These are phyloP conservation scores for Pampusana beccarii DNA, from an alignment of 2,113 vertebrate species.

Conservation along the genomic window DNA sequence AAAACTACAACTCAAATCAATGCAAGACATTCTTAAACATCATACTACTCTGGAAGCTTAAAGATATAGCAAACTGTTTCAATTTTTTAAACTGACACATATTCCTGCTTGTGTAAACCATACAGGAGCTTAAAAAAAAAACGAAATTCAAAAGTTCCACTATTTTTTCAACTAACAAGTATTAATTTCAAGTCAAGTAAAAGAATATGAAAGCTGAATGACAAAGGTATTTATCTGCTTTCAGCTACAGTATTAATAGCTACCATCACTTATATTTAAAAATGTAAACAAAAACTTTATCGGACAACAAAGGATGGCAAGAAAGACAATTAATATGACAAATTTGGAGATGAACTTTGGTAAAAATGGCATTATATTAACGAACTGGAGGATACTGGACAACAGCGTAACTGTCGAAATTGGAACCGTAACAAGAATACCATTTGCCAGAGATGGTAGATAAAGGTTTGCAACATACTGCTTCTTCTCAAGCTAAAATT, in stretches of 20 bases:
- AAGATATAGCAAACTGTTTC: background rate
- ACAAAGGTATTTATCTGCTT: background rate
- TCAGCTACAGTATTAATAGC: background rate
- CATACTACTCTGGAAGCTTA: background rate
- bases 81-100: background rate
- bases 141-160: background rate
- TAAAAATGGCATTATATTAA: background rate
- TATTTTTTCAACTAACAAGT: background rate
- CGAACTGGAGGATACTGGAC: background rate
- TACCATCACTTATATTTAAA: background rate
- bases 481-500: background rate
- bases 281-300: background rate
- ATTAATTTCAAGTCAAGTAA: background rate
- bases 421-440: background rate
- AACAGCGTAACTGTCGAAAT: background rate
- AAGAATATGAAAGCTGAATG: background rate
- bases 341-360: background rate
- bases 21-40: background rate
- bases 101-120: background rate
- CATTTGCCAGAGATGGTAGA: background rate
- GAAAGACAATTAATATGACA: background rate
- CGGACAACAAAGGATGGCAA: background rate
- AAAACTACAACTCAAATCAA: background rate
- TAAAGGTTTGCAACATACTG: background rate
- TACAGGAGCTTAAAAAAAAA: background rate